Evolutionary conservation across 2,888 invertebrate species (phyloP), one percentile per base, ranked within the genome.

Genomic region (Apamea monoglypha): DNA sequence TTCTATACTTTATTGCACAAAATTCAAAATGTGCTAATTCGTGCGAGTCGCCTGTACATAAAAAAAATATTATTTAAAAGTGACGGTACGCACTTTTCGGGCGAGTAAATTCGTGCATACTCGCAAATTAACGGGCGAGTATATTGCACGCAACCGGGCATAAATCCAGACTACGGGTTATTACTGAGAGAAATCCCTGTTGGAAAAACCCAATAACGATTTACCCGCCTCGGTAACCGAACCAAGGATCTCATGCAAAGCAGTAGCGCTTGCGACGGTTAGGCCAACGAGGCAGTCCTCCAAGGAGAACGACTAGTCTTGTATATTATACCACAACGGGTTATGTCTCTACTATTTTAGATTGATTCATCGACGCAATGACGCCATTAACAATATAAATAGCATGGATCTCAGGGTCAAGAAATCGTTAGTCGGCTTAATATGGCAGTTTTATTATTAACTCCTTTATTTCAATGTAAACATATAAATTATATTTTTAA

Each of bases 351-450:
- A 21, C 32, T 36, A 3, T 3, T 16, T 36, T 29, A 50, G n/a
- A 29, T 32, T 50, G 10, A 50, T 68, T 10, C 6, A 61, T 61
- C 21, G 18, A 25, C 8, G 5, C 44, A 44, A 36, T 67, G 47
- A 59, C 56, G 47, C n/a, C 44, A 8, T n/a, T 10, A 2, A 16
- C 40, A 40, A 63, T 29, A 18, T 36, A 16, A n/a, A 21, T n/a
- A 44, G 29, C 6, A 25, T 29, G 21, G 29, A 4, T 50, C 36
- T 61, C 80, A 80, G 50, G 80, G 67, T 68, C 61, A 50, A 40
- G 8, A 80, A 67, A 21, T 78, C 7, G 21, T 80, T 68, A 25
- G 4, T n/a, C 29, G 40, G 29, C 12, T 56, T 18, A 25, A 36
- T 56, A 66, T n/a, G 18, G 25, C 18, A 18, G 78, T 63, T 36